Percentiles rank a stretch among this genome's conserved stretches.
Conservation (phyloP, 2,113 vertebrate species). For the Rattus norvegicus region DNA sequence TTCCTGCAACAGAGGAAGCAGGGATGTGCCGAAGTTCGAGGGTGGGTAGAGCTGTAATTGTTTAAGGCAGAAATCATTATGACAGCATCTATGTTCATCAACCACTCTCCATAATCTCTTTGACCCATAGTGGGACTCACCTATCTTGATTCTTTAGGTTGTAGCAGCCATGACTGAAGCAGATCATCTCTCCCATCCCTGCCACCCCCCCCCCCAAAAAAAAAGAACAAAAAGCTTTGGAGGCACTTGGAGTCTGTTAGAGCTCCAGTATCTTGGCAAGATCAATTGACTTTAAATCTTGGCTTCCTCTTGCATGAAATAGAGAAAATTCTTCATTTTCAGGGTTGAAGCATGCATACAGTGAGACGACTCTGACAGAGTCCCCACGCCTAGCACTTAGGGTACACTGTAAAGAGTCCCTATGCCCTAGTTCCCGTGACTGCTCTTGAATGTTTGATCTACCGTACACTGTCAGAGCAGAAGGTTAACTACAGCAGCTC, state of each 20-base stretch:
- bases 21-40: neutral
- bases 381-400: fast-evolving
- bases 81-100: neutral
- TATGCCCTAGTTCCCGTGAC: neutral
- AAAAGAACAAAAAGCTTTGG: neutral
- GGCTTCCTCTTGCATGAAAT: neutral
- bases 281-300: neutral
- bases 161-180: fast-evolving
- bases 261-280: fast-evolving
- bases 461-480: neutral
- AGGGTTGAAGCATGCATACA: neutral
- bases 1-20: neutral
- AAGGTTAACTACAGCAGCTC: neutral
- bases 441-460: neutral
- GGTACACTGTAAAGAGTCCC: neutral
- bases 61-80: neutral
- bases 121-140: fast-evolving
- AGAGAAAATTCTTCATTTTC: neutral
- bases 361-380: neutral
- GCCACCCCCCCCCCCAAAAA: too few relatives aligned
- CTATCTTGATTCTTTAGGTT: neutral
- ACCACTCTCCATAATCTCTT: fast-evolving
- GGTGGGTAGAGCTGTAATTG: neutral
- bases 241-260: neutral
- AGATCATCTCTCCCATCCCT: fast-evolving